phyloP scores from a whole-genome alignment of 2,113 vertebrate species.

The Opisthocomus hoazin region DNA sequence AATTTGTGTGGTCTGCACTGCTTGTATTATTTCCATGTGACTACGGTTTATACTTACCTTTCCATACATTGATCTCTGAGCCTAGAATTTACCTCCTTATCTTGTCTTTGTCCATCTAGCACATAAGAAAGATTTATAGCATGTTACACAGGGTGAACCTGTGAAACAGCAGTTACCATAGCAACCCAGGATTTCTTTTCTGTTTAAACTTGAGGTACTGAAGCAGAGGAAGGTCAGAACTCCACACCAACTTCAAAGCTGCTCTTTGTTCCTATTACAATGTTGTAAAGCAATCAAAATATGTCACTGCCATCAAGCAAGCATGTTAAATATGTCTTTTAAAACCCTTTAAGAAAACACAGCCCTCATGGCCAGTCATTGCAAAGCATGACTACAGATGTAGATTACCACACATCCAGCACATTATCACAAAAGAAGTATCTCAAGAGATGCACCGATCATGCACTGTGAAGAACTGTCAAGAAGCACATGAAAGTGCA shows the following conservation, averaged over 20 bases:
- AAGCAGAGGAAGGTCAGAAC: not conserved
- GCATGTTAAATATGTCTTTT: not conserved
- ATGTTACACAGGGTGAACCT: conserved; percentile 24
- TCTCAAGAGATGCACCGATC: not conserved
- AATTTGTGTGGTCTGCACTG: not conserved
- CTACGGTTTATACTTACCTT: conserved; percentile 1
- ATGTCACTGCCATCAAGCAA: not conserved
- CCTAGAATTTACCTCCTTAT: conserved; percentile 48
- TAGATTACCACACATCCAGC: not conserved
- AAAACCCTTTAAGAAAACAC: not conserved
- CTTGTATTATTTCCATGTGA: not conserved
- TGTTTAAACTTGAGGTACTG: conserved; percentile 8
- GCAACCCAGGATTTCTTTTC: conserved; percentile 53
- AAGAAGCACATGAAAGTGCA: not conserved
- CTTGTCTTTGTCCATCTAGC: conserved; percentile 34
- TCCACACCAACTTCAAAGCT: conserved; percentile 17
- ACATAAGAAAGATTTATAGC: conserved; percentile 48
- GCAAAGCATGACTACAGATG: not conserved
- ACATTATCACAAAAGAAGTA: fast-evolving
- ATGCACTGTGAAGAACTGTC: not conserved
- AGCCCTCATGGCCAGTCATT: not conserved
- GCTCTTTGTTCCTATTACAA: not conserved
- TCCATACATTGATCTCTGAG: not conserved
- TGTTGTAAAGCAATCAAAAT: not conserved
- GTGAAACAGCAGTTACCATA: conserved; percentile 55